Evolutionary conservation across 2,888 invertebrate genomes (phyloP), one percentile per base, ranked within the genome.

Genomic region (Cecidostiba fungosa): DNA sequence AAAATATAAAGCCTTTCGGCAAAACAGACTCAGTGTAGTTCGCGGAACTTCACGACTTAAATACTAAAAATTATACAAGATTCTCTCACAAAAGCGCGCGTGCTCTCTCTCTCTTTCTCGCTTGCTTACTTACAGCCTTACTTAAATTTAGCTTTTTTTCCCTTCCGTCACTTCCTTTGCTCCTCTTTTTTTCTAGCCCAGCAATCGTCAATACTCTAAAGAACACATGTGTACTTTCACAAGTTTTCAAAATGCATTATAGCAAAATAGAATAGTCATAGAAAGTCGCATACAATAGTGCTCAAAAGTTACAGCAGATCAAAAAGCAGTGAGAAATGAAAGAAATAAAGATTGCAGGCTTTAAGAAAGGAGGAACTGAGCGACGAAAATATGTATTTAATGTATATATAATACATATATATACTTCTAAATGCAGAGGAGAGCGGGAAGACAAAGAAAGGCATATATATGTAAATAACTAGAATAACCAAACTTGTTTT

Each of bases 361-460:
- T 77, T 80, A 80, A 87, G 87, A 87, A 85, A 83, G 85, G 78
- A 87, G 85, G 83, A 87, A 87, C 66, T 47, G 85, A 87, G 87
- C 82, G 87, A 87, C 87, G 83, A 85, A 87, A 85, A 78, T 81
- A 69, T 85, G 14, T 77, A 66, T 80, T 81, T 39, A 83, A 78
- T 78, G 29, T 84, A n/a, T n/a, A n/a, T n/a, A n/a, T n/a, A n/a
- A n/a, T n/a, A n/a, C n/a, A 76, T 59, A 23, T 59, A 59, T 59
- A 59, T 59, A 59, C 19, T 86, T 84, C 74, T 84, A 83, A 83
- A 83, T 87, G 85, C 83, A 87, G 83, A 87, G 83, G 85, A 87
- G 87, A 87, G 85, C 85, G 66, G 81, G 77, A 85, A 87, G 70
- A 80, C 66, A 87, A 81, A 87, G 85, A 87, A 83, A 87, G 85